Base-by-base conservation (phyloP, 2,113 vertebrate genomes). In the Pionites leucogaster region DNA sequence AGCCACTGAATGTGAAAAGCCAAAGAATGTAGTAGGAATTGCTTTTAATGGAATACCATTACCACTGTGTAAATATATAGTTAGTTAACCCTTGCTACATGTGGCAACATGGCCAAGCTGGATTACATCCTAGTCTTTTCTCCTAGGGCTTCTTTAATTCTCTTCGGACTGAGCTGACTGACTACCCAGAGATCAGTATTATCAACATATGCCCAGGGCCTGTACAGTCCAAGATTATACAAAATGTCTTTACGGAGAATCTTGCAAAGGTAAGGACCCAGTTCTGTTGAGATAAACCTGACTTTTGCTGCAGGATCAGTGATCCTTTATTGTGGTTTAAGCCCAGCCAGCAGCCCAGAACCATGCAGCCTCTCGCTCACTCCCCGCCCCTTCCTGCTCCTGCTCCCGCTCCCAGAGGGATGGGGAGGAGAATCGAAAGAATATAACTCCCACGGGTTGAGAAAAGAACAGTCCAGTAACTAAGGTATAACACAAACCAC, bases 181-280 rank as follows among this genome's bases (percentile, higher is more conserved):
- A 98, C 18, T 99, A 98, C 89, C 99, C 99, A 49, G 98, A 98
- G 63, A 99, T 99, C 84, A 97, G 97, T 7, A 46, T 99, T 82
- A 99, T 98, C 95, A 99, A 97, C 39, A 98, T 99, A 86, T 99
- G 98, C 96, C 99, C 99, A 1, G 99, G 99, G 77, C 99, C 99
- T 20, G 99, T 99, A 4, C 98, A 99, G 82, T 99, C 99, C 35
- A 93, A 98, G 65, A 98, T 99, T 9, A 98, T 99, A 95, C 96
- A 99, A 33, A 99, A 99, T 35, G 98, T 99, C 42, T 98, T 99
- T 33, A 98, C 98, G 13, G 99, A 98, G 96, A 97, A 99, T 7
- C 33, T 98, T 11, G 90, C 86, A n/a, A 99, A 98, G 98, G 99
- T 99, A 96, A 95, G 93, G 17, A 50, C 62, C 42, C 13, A 2